Evolutionary conservation across 1,140 invertebrate species (phyloP), one percentile per base, ranked within the genome.

Genomic region (Caerostris darwini): DNA sequence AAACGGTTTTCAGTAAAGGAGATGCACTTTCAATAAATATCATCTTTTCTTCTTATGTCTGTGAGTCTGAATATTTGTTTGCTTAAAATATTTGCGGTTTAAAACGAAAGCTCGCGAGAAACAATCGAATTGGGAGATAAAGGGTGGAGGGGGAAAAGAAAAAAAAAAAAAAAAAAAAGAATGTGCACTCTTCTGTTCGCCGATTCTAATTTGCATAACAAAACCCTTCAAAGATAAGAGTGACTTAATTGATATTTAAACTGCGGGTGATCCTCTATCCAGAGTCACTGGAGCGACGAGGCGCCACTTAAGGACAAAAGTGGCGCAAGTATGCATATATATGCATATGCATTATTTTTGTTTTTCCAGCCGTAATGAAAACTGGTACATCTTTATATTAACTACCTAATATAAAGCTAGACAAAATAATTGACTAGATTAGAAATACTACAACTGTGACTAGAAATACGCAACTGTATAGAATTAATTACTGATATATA

Each of bases 161-260:
- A 57, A 19, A 7, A 57, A 17, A 19, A 85, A 19, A 7, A 57
- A 19, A 58, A 3, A 85, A 58, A 58, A 85, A 58, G 19, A 85
- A 85, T 12, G 34, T 14, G 19, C 19, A 6, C 57, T 85, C 57
- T 56, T 50, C 71, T 12, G 34, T 34, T 34, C 34, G n/a, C 71
- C 71, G 71, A 77, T 77, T 85, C 82, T 85, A 85, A 85, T 85
- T 85, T 85, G 82, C 82, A 85, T 85, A 19, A 85, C 82, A 85
- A 85, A n/a, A 34, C 54, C 57, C n/a, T 85, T 10, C 56, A 57
- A 14, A 57, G 82, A 85, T 85, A 85, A 57, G 82, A 85, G 82
- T 57, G 82, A 85, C 54, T 85, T 85, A 85, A 85, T 85, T 85
- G 82, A 85, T 85, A 85, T 85, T 85, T 85, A 85, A 85, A 85